A percentile compares a stretch with the other conserved stretches of the same genome.
Conservation (phyloP, 2,113 vertebrate species). For the Capreolus pygargus region DNA sequence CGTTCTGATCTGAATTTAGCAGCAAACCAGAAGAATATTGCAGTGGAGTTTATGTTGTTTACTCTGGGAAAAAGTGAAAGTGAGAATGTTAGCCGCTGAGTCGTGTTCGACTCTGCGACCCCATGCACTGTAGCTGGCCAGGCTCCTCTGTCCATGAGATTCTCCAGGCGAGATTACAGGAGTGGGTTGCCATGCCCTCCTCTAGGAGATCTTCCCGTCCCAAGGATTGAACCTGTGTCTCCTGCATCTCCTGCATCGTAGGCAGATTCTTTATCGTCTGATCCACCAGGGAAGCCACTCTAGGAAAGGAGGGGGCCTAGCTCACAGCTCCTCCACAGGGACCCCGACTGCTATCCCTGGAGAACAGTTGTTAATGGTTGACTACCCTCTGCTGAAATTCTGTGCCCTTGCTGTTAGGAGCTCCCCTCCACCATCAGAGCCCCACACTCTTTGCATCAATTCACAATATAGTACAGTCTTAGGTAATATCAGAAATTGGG, state of each 20-base stretch:
- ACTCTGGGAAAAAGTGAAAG: neutral
- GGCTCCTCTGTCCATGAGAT: neutral
- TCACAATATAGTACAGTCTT: neutral
- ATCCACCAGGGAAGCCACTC: neutral
- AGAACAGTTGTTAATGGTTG: neutral
- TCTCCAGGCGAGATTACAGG: neutral
- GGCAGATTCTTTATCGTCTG: neutral
- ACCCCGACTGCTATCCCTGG: neutral
- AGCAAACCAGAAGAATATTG: neutral
- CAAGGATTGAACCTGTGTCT: neutral
- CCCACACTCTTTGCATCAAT: accelerated
- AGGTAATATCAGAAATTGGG: neutral
- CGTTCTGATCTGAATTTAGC: neutral
- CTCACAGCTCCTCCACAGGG: neutral
- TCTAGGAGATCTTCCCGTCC: accelerated
- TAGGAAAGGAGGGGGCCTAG: neutral
- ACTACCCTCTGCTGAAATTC: neutral
- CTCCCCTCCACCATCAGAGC: neutral
- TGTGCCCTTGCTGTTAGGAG: neutral
- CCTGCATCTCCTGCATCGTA: neutral
- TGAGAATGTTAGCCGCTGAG: neutral
- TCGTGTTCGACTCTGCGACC: accelerated
- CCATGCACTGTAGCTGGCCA: neutral
- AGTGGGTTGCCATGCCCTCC: neutral
- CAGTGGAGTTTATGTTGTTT: neutral